These are phyloP conservation scores for Heliconius aoede DNA, from an alignment of 2,888 invertebrate species.

Conservation along the genomic window DNA sequence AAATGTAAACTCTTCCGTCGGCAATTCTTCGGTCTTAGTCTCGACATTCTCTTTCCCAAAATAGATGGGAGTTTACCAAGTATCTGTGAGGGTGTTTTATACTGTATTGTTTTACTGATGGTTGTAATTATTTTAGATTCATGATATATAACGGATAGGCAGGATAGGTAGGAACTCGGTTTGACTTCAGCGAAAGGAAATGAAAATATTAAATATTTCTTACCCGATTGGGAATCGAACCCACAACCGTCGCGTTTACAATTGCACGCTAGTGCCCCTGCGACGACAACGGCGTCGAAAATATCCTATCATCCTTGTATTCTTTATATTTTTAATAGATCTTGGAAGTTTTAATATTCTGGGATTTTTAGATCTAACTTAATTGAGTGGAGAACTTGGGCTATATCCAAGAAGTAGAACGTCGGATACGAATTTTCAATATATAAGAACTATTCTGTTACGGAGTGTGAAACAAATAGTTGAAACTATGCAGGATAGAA, in stretches of 20 bases:
- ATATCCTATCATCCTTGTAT: neutral
- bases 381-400: slow-evolving; percentile 7
- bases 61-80: slow-evolving; percentile 26
- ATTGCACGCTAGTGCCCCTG: no score
- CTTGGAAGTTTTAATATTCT: neutral
- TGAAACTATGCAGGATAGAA: no score
- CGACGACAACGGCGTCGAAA: no score
- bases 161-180: no score
- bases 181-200: no score
- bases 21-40: slow-evolving; percentile 26
- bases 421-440: neutral
- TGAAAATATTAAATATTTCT: no score
- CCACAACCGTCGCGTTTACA: no score
- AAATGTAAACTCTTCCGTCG: slow-evolving; percentile 28
- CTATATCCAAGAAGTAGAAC: slow-evolving; percentile 3
- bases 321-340: neutral
- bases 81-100: slow-evolving; percentile 2
- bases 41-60: slow-evolving; percentile 9
- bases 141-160: no score
- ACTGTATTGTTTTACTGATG: neutral
- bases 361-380: neutral
- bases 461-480: no score
- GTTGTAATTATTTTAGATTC: neutral
- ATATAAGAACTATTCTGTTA: neutral
- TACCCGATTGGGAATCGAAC: no score